Conservation (phyloP, 2,797 vertebrate genomes). For the Tauraco hartlaubi region DNA sequence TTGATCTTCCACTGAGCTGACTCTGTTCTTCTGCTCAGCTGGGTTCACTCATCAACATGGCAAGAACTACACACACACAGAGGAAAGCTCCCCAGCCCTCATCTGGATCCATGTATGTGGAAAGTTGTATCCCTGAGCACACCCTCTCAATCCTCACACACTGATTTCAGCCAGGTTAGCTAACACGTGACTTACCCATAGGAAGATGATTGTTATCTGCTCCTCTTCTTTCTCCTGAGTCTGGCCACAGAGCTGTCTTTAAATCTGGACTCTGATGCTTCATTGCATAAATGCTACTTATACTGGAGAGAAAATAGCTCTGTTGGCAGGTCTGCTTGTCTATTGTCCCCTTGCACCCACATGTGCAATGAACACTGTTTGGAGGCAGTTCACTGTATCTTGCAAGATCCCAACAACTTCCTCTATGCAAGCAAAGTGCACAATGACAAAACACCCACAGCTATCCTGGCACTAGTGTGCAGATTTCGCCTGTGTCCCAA, state of each 20-base stretch:
- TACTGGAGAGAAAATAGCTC: background rate
- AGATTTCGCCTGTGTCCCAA: background rate
- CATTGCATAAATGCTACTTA: background rate
- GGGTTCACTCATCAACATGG: background rate
- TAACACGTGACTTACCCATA: background rate
- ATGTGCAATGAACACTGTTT: accelerated
- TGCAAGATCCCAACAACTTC: background rate
- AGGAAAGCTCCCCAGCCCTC: background rate
- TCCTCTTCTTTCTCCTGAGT: background rate
- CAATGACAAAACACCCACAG: background rate
- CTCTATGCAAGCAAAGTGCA: background rate
- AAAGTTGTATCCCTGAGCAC: background rate
- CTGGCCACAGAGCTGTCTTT: background rate
- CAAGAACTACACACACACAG: background rate
- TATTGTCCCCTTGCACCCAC: background rate
- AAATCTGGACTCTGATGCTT: background rate
- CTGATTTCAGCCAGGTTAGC: background rate
- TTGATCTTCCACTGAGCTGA: slow-evolving; percentile 26
- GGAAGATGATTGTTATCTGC: background rate
- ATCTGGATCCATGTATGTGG: background rate
- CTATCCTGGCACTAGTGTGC: background rate
- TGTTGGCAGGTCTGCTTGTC: background rate
- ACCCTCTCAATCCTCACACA: background rate
- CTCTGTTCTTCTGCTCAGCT: slow-evolving; percentile 18
- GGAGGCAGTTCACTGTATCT: background rate